Conservation (phyloP, 35 echinoderm and acorn worm species). For the Apostichopus parvimensis region DNA sequence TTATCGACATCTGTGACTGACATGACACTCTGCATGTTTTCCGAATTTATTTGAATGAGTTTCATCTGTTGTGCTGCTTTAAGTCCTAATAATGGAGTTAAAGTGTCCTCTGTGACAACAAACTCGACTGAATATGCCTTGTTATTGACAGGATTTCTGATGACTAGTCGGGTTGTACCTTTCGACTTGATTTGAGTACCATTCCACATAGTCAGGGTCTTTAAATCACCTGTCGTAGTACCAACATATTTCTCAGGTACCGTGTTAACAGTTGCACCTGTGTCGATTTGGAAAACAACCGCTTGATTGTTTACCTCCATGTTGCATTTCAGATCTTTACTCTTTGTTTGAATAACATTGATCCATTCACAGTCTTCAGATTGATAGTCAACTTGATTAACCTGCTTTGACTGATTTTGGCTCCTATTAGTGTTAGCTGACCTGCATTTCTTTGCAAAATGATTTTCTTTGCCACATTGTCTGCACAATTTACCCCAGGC, state of each 20-base stretch:
- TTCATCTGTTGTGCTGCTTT: constrained; percentile 59
- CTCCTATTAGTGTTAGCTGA: neutral
- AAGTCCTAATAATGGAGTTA: neutral
- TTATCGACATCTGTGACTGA: neutral
- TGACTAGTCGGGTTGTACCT: neutral
- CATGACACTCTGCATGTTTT: constrained; percentile 44
- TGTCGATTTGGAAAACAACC: constrained; percentile 49
- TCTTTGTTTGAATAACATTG: neutral
- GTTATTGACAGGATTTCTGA: constrained; percentile 29
- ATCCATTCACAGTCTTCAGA: constrained; percentile 46
- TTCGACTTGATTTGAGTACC: neutral
- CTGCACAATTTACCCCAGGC: too few species aligned
- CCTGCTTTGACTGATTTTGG: constrained; percentile 11
- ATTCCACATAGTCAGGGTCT: constrained; percentile 40
- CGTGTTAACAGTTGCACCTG: constrained; percentile 41
- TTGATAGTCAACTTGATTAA: neutral
- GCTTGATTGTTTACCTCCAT: constrained; percentile 41
- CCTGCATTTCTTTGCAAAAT: too few species aligned
- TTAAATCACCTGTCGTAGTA: neutral
- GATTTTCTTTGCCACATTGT: too few species aligned
- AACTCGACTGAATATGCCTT: constrained; percentile 67
- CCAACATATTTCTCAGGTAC: constrained; percentile 42
- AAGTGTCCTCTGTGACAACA: constrained; percentile 43
- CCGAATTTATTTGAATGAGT: constrained; percentile 18
- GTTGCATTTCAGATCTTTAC: constrained; percentile 44